Percentiles rank a stretch among this genome's conserved stretches.
Evolutionary conservation across 2,797 vertebrate genomes (phyloP).

Genomic region (Eutrigla gurnardus): DNA sequence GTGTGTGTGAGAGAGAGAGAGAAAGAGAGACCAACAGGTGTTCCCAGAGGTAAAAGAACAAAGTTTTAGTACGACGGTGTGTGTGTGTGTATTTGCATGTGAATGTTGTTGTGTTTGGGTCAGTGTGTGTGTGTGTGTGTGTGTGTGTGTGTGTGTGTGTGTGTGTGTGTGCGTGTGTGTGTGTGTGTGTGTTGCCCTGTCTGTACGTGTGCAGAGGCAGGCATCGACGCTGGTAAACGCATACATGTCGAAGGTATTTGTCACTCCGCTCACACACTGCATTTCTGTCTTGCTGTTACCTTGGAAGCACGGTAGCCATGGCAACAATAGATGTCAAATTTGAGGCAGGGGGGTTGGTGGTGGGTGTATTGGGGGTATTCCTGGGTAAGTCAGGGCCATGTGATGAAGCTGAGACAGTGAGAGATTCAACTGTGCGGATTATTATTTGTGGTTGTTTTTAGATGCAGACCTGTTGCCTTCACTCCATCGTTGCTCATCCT

Average conservation of each 20-base stretch:
- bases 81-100: background rate
- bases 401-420: constrained; percentile 28
- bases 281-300: constrained; percentile 84
- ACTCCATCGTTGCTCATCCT: constrained; percentile 26
- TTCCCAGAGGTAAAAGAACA: constrained; percentile 30
- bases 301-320: constrained; percentile 86
- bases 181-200: constrained; percentile 4
- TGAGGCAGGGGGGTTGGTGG: constrained; percentile 51
- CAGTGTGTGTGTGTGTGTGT: background rate
- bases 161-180: background rate
- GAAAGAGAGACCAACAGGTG: constrained; percentile 66
- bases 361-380: constrained; percentile 52
- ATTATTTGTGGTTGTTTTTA: background rate
- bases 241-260: constrained; percentile 80
- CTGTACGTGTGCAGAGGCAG: constrained; percentile 15
- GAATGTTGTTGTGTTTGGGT: constrained; percentile 6
- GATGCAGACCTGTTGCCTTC: constrained; percentile 67
- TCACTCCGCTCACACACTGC: constrained; percentile 83
- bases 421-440: constrained; percentile 25
- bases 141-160: background rate
- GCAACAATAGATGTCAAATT: constrained; percentile 83
- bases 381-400: constrained; percentile 60
- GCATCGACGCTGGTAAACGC: constrained; percentile 55
- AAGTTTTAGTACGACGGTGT: constrained; percentile 41
- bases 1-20: background rate